Conservation (phyloP, 2,888 invertebrate species). For the Mimumesa dahlbomi region DNA sequence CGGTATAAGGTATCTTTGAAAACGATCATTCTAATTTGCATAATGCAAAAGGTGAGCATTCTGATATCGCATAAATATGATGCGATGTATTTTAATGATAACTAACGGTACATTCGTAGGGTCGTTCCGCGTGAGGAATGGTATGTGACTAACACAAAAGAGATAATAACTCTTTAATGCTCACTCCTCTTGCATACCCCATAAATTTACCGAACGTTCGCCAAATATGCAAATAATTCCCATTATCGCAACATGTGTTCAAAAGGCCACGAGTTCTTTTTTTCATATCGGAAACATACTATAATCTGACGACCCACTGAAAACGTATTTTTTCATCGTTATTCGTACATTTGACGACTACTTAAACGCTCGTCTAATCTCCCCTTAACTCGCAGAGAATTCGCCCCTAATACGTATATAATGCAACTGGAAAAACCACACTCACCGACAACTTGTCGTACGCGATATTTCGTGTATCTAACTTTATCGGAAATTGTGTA, state of each 20-base stretch:
- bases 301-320: conserved; percentile 1
- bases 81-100: conserved; percentile 31
- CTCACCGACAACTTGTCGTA: neutral
- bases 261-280: conserved; percentile 26
- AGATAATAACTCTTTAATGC: conserved; percentile 57
- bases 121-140: conserved; percentile 32
- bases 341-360: neutral
- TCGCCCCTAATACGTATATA: conserved; percentile 7
- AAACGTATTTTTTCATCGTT: conserved; percentile 29
- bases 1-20: too few relatives aligned
- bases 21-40: too few relatives aligned
- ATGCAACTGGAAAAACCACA: neutral
- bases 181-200: conserved; percentile 26
- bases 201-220: conserved; percentile 35
- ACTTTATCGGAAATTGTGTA: neutral
- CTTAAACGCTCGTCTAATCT: conserved; percentile 17
- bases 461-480: neutral
- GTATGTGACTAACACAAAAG: conserved; percentile 36
- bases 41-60: too few relatives aligned
- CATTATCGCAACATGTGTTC: conserved; percentile 43
- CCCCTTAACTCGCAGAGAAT: neutral
- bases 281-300: conserved; percentile 10
- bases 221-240: conserved; percentile 49
- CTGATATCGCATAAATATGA: conserved; percentile 3
- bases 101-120: conserved; percentile 44